A percentile compares a stretch with the other conserved stretches of the same genome.
These are phyloP conservation scores for Ophion ventricosus DNA, from an alignment of 2,888 invertebrate genomes.

Conservation along the genomic window DNA sequence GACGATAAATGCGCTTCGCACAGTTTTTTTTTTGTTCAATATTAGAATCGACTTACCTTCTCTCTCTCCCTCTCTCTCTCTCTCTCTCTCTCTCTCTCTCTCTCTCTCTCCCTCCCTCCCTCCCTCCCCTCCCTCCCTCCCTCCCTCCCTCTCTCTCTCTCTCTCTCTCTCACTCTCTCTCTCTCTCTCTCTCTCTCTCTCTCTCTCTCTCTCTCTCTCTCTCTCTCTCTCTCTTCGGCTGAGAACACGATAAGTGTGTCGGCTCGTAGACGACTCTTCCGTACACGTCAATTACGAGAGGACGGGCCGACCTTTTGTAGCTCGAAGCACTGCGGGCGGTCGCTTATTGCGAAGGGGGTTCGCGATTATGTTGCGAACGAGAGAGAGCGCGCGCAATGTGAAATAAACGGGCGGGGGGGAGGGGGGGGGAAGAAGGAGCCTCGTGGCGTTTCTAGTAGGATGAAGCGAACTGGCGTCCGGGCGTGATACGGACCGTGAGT, in stretches of 20 bases:
- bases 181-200: too few relatives aligned
- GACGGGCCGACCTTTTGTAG: conserved; percentile 53
- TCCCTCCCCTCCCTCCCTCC: too few relatives aligned
- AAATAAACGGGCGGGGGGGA: not conserved
- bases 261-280: conserved; percentile 54
- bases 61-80: too few relatives aligned
- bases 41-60: not conserved
- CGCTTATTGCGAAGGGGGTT: conserved; percentile 53
- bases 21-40: not conserved
- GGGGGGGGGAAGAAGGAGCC: conserved; percentile 27
- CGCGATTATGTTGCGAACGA: conserved; percentile 42
- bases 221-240: not conserved
- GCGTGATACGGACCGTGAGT: conserved; percentile 23
- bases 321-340: conserved; percentile 46
- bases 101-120: too few relatives aligned
- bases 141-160: too few relatives aligned
- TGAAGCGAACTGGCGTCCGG: conserved; percentile 24
- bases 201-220: too few relatives aligned
- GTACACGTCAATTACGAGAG: conserved; percentile 63
- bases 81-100: too few relatives aligned
- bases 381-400: conserved; percentile 23
- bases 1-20: too few relatives aligned
- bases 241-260: conserved; percentile 46
- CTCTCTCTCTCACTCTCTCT: too few relatives aligned
- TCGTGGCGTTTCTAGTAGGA: conserved; percentile 45